Evolutionary conservation across 92 coral and sea anemone genomes (phyloP).

Genomic region (Pocillopora grandis): DNA sequence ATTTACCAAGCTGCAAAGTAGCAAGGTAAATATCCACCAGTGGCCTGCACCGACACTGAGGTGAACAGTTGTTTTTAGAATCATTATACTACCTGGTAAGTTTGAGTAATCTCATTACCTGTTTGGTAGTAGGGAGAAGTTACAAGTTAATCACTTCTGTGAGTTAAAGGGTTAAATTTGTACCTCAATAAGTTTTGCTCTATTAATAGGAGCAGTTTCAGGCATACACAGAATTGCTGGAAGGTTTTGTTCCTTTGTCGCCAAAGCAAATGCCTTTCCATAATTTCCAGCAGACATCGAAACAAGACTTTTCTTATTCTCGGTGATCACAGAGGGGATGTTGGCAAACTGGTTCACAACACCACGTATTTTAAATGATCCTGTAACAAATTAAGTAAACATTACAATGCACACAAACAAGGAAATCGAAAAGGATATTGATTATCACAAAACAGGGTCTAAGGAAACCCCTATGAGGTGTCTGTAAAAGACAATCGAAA

Average conservation of each 20-base stretch:
- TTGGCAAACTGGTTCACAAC: slow-evolving; percentile 64
- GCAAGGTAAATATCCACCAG: no score
- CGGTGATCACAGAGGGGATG: slow-evolving; percentile 47
- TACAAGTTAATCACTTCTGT: neutral
- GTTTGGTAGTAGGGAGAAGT: no score
- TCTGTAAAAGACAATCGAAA: no score
- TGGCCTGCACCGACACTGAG: no score
- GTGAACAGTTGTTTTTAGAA: neutral
- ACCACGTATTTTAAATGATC: slow-evolving; percentile 75
- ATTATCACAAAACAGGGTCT: no score
- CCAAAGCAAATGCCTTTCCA: slow-evolving; percentile 75
- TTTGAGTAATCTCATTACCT: no score
- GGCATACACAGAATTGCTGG: slow-evolving; percentile 72
- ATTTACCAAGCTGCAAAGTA: no score
- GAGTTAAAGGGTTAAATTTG: no score
- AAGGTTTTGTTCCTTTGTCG: slow-evolving; percentile 50
- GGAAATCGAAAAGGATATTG: no score
- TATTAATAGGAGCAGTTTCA: slow-evolving; percentile 57
- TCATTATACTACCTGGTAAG: neutral
- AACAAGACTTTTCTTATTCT: slow-evolving; percentile 51
- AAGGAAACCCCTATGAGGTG: no score
- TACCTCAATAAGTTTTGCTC: slow-evolving; percentile 66
- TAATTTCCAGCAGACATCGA: slow-evolving; percentile 86
- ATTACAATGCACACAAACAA: no score
- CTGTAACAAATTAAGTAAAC: slow-evolving; percentile 7